Evolutionary conservation across 2,888 invertebrate species (phyloP), one percentile per base, ranked within the genome.

Genomic region (Molorchus minor): DNA sequence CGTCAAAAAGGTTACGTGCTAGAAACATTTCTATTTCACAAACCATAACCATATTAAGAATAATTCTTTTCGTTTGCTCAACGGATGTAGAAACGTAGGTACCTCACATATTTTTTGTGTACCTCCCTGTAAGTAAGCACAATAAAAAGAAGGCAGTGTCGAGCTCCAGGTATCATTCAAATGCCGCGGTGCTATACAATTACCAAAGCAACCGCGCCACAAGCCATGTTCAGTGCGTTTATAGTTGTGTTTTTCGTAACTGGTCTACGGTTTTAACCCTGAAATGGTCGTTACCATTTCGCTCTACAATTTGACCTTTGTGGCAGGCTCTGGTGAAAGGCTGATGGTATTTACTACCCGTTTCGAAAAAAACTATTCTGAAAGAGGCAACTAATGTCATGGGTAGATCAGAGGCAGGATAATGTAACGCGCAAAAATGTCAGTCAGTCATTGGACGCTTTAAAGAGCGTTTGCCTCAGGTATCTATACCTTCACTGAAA

Each of bases 271-370:
- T 44, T 62, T 61, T 76, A 76, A 76, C 77, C 77, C 75, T 76
- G 76, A 77, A 71, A 75, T 76, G 77, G 77, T 76, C 77, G 74
- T 77, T 77, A 75, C 77, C 77, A 75, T 75, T 75, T 72, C 73
- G 72, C 71, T 75, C 73, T 61, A 74, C 68, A 70, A 75, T 75
- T 73, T 75, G 76, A 75, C 76, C 76, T 76, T 73, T 76, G 62
- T 61, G 63, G 67, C 61, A 56, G 58, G 59, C 65, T 61, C 49
- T 61, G 67, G 70, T 68, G 67, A 67, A 65, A 67, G 70, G 67
- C 60, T 52, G 52, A 52, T 52, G 52, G 41, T 52, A 52, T 41
- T 40, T 49, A 40, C 30, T 51, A 55, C 38, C 55, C 55, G 63
- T 52, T 56, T 54, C 51, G 55, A 55, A 51, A 52, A 41, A 41